Base-by-base conservation (phyloP, 2,797 vertebrate species). In the Argyrosomus regius region DNA sequence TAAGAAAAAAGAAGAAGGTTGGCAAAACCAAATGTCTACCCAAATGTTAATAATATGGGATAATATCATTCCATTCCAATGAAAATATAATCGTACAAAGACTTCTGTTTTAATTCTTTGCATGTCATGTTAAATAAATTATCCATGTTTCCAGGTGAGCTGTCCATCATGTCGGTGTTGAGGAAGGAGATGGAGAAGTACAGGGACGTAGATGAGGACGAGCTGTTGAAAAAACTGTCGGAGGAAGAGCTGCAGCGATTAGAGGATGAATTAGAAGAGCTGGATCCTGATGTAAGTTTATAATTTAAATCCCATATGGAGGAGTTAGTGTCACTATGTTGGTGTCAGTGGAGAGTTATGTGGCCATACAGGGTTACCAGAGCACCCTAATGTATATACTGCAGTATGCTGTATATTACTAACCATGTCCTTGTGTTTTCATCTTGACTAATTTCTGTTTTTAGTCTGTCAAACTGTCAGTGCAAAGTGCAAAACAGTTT, bases 131-230 rank as follows among this genome's bases (percentile, higher is more conserved):
- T 3, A 39, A 39, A 39, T 39, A 9, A 39, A 6, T 14, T 20
- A 20, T 60, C 4, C 8, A 0, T 50, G 18, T 49, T 60, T 80
- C 4, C 82, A 91, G 91, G 87, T 45, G 78, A 48, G 75, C 43
- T 41, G 53, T 81, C 81, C 69, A 85, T 77, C 86, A 98, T 98
- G 97, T 97, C 97, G 12, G 79, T 88, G 80, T 87, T 96, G 71
- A 96, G 91, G 94, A 97, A 97, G 86, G 97, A 97, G 86, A 95
- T 99, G 91, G 98, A 99, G 88, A 99, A 99, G 89, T 99, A 98
- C 90, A 94, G 97, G 35, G 98, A 99, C 91, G 89, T 99, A 81
- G 98, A 99, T 67, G 98, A 99, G 91, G 98, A 99, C 65, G 96
- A 98, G 91, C 96, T 99, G 80, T 96, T 99, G 75, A 96, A 96